These are phyloP conservation scores for Globicephala melas DNA, from an alignment of 2,113 vertebrate species.

Conservation along the genomic window DNA sequence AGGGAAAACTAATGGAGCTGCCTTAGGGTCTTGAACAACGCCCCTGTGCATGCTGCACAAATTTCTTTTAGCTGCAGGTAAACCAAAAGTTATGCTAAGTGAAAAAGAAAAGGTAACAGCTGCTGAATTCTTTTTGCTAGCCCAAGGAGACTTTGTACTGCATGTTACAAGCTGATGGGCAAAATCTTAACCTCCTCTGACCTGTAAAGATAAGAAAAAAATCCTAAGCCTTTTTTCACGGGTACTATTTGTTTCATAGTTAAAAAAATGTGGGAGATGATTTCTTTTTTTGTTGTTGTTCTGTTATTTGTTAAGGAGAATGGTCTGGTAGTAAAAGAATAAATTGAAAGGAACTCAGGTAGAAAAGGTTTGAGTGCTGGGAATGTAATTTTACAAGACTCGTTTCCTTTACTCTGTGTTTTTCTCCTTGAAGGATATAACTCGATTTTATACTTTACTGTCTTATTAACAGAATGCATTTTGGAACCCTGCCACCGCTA, in stretches of 20 bases:
- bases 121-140: constrained; percentile 81
- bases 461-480: constrained; percentile 88
- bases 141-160: constrained; percentile 75
- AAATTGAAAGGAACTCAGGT: constrained; percentile 75
- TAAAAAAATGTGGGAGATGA: constrained; percentile 28
- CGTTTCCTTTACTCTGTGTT: constrained; percentile 63
- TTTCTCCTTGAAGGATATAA: constrained; percentile 81
- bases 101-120: constrained; percentile 81
- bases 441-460: constrained; percentile 86
- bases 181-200: constrained; percentile 76
- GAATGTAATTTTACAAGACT: constrained; percentile 75
- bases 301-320: constrained; percentile 73
- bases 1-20: constrained; percentile 82
- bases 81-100: constrained; percentile 84
- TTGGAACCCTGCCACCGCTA: constrained; percentile 87
- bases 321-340: constrained; percentile 72
- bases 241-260: constrained; percentile 41
- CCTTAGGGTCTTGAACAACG: constrained; percentile 80
- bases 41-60: constrained; percentile 75
- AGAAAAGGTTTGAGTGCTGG: constrained; percentile 70
- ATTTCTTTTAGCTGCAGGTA: constrained; percentile 83
- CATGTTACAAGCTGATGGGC: constrained; percentile 73
- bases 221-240: constrained; percentile 59
- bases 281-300: constrained; percentile 37
- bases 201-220: constrained; percentile 72